Evolutionary conservation across 2,888 invertebrate genomes (phyloP).

Genomic region (Habrosyne pyritoides): DNA sequence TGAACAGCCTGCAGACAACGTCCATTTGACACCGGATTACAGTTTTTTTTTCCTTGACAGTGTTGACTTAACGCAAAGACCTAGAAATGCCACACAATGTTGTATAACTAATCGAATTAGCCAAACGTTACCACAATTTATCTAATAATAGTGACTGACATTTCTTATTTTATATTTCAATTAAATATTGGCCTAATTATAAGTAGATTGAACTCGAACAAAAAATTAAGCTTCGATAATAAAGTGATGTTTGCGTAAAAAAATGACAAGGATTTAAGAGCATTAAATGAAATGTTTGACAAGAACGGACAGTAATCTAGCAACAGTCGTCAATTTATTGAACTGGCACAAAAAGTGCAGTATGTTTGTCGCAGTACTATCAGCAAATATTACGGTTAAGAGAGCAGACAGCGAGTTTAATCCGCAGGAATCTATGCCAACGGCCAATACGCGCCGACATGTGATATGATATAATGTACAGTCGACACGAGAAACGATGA

Average conservation of each 20-base stretch:
- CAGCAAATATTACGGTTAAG: slow-evolving; percentile 58
- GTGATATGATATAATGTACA: slow-evolving; percentile 50
- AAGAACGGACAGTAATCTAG: slow-evolving; percentile 40
- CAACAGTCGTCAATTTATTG: slow-evolving; percentile 37
- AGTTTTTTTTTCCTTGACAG: slow-evolving; percentile 18
- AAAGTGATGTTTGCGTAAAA: slow-evolving; percentile 34
- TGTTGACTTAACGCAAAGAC: slow-evolving; percentile 13
- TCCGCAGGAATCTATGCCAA: slow-evolving; percentile 53
- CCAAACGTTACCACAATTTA: slow-evolving; percentile 7
- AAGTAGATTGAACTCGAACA: slow-evolving; percentile 7
- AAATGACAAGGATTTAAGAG: slow-evolving; percentile 35
- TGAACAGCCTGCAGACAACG: not conserved
- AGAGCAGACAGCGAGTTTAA: slow-evolving; percentile 50
- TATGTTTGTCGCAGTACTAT: slow-evolving; percentile 42
- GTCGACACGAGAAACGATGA: slow-evolving; percentile 30
- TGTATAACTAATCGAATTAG: slow-evolving; percentile 22
- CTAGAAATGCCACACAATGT: slow-evolving; percentile 21
- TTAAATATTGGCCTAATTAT: slow-evolving; percentile 5
- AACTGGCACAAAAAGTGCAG: slow-evolving; percentile 42
- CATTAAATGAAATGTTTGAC: slow-evolving; percentile 41
- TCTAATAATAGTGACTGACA: slow-evolving; percentile 8
- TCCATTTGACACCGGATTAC: slow-evolving; percentile 4
- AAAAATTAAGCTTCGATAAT: slow-evolving; percentile 13
- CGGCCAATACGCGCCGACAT: slow-evolving; percentile 42
- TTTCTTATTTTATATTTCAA: not conserved